phyloP scores from a whole-genome alignment of 2,888 invertebrate genomes.

The Tenthredo mesomela region DNA sequence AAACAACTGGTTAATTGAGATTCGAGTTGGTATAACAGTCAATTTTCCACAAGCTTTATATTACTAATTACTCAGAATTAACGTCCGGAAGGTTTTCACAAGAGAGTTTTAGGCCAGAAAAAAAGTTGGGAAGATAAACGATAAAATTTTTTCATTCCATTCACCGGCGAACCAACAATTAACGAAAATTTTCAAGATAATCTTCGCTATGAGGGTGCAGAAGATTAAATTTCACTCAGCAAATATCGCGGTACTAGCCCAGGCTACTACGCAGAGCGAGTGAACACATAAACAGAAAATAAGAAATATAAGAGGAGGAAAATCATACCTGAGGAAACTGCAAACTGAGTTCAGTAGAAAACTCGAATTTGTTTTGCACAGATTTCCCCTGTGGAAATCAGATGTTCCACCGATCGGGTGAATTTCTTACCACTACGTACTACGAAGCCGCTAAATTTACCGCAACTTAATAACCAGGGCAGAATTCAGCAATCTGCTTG shows the following conservation, averaged over 20 bases:
- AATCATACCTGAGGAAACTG: neutral
- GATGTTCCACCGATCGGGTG: neutral
- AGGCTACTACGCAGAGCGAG: neutral
- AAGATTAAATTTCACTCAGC: conserved; percentile 9
- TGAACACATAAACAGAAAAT: neutral
- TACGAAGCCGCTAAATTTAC: neutral
- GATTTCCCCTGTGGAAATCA: conserved; percentile 44
- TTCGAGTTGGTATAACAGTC: neutral
- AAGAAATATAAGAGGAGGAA: neutral
- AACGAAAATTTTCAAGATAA: neutral
- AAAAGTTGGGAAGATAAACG: conserved; percentile 1
- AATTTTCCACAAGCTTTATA: neutral
- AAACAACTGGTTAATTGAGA: neutral
- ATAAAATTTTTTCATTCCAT: neutral
- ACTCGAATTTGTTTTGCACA: conserved; percentile 22
- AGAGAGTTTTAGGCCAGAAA: neutral
- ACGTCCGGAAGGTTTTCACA: neutral
- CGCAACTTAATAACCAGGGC: neutral
- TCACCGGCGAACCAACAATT: neutral
- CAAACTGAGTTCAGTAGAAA: conserved; percentile 23
- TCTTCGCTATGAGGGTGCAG: conserved; percentile 2
- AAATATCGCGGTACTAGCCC: neutral
- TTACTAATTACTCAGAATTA: neutral
- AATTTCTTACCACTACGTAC: conserved; percentile 14
- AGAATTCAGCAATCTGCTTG: neutral